Percentiles rank a stretch among this genome's conserved stretches.
These are phyloP conservation scores for Cyprinella venusta DNA, from an alignment of 2,797 vertebrate genomes.

Conservation along the genomic window DNA sequence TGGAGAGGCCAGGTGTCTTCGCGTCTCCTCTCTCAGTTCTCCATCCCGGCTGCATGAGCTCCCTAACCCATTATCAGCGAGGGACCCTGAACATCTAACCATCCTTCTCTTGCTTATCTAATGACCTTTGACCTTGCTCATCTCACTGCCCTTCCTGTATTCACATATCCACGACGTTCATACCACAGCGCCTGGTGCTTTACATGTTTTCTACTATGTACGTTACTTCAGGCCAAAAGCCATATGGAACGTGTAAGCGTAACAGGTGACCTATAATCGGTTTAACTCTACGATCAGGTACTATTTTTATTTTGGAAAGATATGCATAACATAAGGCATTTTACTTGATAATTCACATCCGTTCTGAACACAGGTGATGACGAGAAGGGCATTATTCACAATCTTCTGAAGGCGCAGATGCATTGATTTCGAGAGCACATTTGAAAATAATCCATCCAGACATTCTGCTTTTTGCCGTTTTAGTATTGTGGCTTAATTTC, in stretches of 20 bases:
- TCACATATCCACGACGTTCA: constrained; percentile 52
- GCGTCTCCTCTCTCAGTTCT: constrained; percentile 52
- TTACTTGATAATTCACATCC: constrained; percentile 34
- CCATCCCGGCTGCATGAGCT: constrained; percentile 80
- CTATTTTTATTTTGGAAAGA: constrained; percentile 51
- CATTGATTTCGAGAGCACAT: constrained; percentile 47
- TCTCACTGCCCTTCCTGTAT: constrained; percentile 69
- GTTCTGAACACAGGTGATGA: constrained; percentile 37
- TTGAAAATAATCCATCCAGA: constrained; percentile 48
- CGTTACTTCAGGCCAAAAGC: constrained; percentile 58
- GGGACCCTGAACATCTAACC: constrained; percentile 76
- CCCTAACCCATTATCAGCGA: constrained; percentile 70
- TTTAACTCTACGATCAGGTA: constrained; percentile 62
- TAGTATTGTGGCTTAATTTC: constrained; percentile 60
- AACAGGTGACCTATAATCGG: constrained; percentile 50
- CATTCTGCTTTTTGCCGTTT: constrained; percentile 55
- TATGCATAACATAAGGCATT: constrained; percentile 31
- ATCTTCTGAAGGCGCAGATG: constrained; percentile 34
- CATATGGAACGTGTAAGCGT: constrained; percentile 58
- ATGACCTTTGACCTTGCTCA: constrained; percentile 77
- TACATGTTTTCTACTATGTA: constrained; percentile 57
- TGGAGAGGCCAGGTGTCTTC: constrained; percentile 44
- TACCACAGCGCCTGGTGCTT: constrained; percentile 58
- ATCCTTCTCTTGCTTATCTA: constrained; percentile 70
- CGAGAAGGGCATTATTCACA: constrained; percentile 42